Evolutionary conservation across 2,888 invertebrate genomes (phyloP).

Genomic region (Bellardia pandia): DNA sequence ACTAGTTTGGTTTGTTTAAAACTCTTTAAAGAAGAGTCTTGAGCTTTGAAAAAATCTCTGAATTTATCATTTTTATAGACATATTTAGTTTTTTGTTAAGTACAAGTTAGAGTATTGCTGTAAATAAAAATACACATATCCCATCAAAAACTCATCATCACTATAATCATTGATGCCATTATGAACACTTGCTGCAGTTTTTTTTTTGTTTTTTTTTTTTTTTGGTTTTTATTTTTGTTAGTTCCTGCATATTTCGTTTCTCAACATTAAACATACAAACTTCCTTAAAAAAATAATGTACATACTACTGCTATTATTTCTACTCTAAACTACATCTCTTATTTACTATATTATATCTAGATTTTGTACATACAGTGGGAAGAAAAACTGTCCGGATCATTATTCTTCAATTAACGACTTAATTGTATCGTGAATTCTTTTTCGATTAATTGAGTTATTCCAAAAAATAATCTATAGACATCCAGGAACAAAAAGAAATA

Average conservation of each 20-base stretch:
- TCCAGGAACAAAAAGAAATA: no score
- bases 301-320: slow-evolving; percentile 1
- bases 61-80: no score
- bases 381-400: no score
- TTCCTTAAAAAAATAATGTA: slow-evolving; percentile 19
- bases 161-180: slow-evolving; percentile 71
- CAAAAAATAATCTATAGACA: no score
- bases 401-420: no score
- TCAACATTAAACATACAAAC: slow-evolving; percentile 43
- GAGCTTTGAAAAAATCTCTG: no score
- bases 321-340: slow-evolving; percentile 27
- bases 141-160: slow-evolving; percentile 73
- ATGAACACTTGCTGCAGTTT: slow-evolving; percentile 68
- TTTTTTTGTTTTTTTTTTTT: neutral
- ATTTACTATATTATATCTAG: slow-evolving; percentile 45
- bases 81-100: neutral
- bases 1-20: no score
- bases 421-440: no score
- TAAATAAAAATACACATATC: slow-evolving; percentile 29
- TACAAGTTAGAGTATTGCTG: neutral
- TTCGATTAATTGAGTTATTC: no score
- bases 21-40: no score
- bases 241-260: slow-evolving; percentile 40
- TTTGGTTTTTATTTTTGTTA: slow-evolving; percentile 4
- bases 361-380: slow-evolving; percentile 8